A percentile compares a stretch with the other conserved stretches of the same genome.
These are phyloP conservation scores for Catharus ustulatus DNA, from an alignment of 2,797 vertebrate species.

Conservation along the genomic window DNA sequence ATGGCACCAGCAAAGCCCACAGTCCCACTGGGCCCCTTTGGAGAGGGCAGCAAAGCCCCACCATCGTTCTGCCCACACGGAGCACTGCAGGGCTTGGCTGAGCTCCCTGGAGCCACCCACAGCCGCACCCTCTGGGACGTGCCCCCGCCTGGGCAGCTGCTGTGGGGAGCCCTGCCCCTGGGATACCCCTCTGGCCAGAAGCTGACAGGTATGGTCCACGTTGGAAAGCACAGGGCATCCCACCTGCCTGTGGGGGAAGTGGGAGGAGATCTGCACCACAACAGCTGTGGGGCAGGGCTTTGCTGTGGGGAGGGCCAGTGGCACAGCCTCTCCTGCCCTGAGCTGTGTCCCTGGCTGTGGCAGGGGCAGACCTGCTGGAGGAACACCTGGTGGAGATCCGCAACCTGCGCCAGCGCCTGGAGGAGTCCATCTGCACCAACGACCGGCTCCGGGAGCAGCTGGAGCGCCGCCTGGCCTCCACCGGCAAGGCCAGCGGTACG, in stretches of 20 bases:
- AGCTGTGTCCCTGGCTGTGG: neutral
- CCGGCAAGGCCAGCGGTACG: conserved; percentile 74
- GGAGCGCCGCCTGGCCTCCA: conserved; percentile 78
- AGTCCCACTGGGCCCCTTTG: neutral
- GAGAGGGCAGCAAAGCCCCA: conserved; percentile 32
- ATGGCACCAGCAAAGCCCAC: conserved; percentile 34
- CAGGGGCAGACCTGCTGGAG: conserved; percentile 86
- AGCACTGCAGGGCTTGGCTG: conserved; percentile 15
- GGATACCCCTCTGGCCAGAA: conserved; percentile 80
- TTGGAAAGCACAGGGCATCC: neutral
- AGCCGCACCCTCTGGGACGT: conserved; percentile 72
- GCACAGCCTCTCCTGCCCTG: neutral
- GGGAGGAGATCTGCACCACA: neutral
- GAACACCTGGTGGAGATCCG: conserved; percentile 89
- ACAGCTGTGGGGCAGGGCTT: fast-evolving
- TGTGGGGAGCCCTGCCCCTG: conserved; percentile 71
- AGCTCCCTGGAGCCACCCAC: conserved; percentile 50
- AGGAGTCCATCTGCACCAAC: conserved; percentile 92
- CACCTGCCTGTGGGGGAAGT: neutral
- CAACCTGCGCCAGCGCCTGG: conserved; percentile 85
- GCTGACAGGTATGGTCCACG: conserved; percentile 77
- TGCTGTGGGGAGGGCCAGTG: fast-evolving
- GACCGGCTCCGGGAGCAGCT: conserved; percentile 88
- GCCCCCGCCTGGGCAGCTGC: conserved; percentile 30
- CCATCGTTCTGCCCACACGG: conserved; percentile 63